These are phyloP conservation scores for Pangasius mekongensis DNA, from an alignment of 2,797 vertebrate genomes.

Conservation along the genomic window DNA sequence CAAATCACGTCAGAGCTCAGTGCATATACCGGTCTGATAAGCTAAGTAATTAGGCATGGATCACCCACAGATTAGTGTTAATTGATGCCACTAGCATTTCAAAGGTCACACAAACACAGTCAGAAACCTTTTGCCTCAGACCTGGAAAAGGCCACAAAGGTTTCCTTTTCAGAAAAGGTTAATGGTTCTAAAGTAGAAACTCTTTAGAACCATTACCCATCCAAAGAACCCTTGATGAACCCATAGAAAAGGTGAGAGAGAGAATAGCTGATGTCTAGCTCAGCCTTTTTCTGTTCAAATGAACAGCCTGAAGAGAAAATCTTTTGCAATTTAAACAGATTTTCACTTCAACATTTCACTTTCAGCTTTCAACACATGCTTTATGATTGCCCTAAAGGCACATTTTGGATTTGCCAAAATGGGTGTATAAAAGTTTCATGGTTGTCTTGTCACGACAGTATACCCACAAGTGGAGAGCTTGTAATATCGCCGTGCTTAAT, in stretches of 20 bases:
- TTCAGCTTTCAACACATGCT: conserved; percentile 5
- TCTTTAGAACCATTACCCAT: neutral
- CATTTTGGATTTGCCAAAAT: conserved; percentile 20
- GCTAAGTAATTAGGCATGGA: conserved; percentile 41
- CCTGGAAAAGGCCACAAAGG: neutral
- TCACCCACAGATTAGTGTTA: conserved; percentile 35
- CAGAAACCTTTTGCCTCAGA: neutral
- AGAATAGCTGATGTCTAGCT: neutral
- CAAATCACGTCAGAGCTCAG: conserved; percentile 25
- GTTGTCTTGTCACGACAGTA: conserved; percentile 39
- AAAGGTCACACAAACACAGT: conserved; percentile 9
- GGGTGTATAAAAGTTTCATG: conserved; percentile 54
- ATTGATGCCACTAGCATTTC: conserved; percentile 40
- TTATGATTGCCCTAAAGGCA: conserved; percentile 17
- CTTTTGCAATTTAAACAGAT: conserved; percentile 36
- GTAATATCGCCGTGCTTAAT: conserved; percentile 55
- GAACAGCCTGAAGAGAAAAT: conserved; percentile 27
- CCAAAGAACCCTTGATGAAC: neutral
- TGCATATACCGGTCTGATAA: conserved; percentile 22
- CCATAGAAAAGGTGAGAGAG: neutral
- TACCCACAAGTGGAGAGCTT: conserved; percentile 42
- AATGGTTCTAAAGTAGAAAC: neutral
- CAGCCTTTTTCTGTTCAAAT: neutral
- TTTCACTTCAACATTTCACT: conserved; percentile 18
- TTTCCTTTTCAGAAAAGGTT: neutral